Conservation (phyloP, 2,888 invertebrate species). For the Lucinisca nassula region DNA sequence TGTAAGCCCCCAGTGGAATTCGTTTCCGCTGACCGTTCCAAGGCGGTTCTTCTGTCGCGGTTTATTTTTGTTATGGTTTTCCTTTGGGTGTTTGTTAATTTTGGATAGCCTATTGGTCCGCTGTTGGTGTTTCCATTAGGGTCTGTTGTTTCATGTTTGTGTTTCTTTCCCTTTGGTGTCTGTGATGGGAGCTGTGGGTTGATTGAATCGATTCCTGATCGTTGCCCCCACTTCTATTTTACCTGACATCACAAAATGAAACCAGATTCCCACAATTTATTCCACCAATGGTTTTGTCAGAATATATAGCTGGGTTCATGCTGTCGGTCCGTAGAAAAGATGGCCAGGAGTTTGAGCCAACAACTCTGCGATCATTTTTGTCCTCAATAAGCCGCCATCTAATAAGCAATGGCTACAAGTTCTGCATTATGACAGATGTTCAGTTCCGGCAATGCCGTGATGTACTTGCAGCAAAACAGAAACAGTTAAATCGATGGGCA, state of each 20-base stretch:
- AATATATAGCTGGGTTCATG: neutral
- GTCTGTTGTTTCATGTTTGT: too few relatives aligned
- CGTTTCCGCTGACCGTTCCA: too few relatives aligned
- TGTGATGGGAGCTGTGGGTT: too few relatives aligned
- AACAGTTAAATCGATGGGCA: neutral
- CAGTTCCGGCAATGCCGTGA: neutral
- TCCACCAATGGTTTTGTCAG: neutral
- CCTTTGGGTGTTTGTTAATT: too few relatives aligned
- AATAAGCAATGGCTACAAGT: neutral
- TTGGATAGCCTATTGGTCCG: too few relatives aligned
- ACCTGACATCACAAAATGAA: neutral
- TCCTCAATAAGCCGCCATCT: neutral
- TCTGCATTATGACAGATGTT: neutral
- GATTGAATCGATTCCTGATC: too few relatives aligned
- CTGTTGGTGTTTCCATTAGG: too few relatives aligned
- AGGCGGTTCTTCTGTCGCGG: too few relatives aligned
- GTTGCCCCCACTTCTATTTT: too few relatives aligned
- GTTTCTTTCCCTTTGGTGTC: too few relatives aligned
- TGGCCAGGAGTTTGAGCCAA: neutral
- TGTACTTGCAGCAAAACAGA: neutral
- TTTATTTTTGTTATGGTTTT: too few relatives aligned
- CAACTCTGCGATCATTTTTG: neutral
- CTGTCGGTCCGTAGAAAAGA: neutral
- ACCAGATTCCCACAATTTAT: neutral
- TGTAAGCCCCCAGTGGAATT: too few relatives aligned